A percentile compares a stretch with the other conserved stretches of the same genome.
phyloP scores from a whole-genome alignment of 2,797 vertebrate genomes.

The Acipenser transmontanus region DNA sequence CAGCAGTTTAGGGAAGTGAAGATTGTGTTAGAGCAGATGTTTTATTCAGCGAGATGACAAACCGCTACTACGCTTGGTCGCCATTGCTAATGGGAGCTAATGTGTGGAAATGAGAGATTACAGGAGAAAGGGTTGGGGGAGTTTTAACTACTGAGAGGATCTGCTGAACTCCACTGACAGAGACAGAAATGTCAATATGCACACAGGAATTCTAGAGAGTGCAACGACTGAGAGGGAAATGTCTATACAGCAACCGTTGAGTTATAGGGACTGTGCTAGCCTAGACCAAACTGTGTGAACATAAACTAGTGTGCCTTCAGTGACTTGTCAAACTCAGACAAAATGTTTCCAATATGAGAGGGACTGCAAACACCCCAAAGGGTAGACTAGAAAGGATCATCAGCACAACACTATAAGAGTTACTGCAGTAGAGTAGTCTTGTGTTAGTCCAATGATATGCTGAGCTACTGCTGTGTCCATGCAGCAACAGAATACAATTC shows the following conservation, averaged over 20 bases:
- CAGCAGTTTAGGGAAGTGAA: neutral
- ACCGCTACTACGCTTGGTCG: neutral
- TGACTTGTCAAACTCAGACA: too few species aligned
- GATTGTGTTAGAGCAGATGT: neutral
- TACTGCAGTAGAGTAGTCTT: neutral
- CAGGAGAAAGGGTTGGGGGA: neutral
- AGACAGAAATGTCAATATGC: constrained; percentile 2
- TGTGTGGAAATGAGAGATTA: neutral
- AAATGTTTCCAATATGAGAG: neutral
- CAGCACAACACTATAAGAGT: neutral
- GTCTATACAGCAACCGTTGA: neutral
- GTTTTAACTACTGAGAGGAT: neutral
- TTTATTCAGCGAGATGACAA: neutral
- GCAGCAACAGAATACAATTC: constrained; percentile 32
- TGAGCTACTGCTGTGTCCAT: neutral
- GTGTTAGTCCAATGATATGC: neutral
- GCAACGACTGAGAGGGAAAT: neutral
- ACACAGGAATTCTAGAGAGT: neutral
- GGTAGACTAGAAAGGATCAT: neutral
- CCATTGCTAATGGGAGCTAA: constrained; percentile 1
- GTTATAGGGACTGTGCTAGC: too few species aligned
- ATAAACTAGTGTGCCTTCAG: too few species aligned
- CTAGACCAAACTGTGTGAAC: too few species aligned
- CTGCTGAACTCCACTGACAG: neutral
- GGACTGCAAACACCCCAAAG: neutral